These are phyloP conservation scores for Chrysomela aeneicollis DNA, from an alignment of 2,888 invertebrate species.

Conservation along the genomic window DNA sequence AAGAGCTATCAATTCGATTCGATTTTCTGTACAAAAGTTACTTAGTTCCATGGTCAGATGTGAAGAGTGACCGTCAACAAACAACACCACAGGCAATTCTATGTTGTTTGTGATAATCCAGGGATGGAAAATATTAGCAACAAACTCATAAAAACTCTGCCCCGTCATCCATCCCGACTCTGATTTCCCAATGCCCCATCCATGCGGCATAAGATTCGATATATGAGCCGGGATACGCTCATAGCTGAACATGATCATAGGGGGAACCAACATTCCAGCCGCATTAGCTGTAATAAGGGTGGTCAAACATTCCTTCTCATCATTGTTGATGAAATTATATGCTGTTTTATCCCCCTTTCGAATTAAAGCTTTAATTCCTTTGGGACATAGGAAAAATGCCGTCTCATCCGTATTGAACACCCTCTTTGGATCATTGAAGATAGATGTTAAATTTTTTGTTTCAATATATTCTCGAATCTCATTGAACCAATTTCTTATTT, in stretches of 20 bases:
- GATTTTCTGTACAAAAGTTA: slow-evolving; percentile 12
- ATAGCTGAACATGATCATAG: slow-evolving; percentile 24
- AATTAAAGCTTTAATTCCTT: slow-evolving; percentile 21
- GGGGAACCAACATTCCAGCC: slow-evolving; percentile 19
- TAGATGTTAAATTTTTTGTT: slow-evolving; percentile 1
- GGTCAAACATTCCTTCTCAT: slow-evolving; percentile 35
- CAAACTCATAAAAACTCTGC: slow-evolving; percentile 56
- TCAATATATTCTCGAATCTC: not conserved
- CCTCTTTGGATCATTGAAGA: slow-evolving; percentile 14
- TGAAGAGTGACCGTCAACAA: slow-evolving; percentile 19
- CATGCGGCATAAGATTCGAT: slow-evolving; percentile 44
- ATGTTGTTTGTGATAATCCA: slow-evolving; percentile 23
- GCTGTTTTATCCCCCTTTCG: slow-evolving; percentile 20
- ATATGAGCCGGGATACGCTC: slow-evolving; percentile 45
- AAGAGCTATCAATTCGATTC: slow-evolving; percentile 18
- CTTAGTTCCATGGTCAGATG: slow-evolving; percentile 12
- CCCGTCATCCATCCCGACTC: slow-evolving; percentile 59
- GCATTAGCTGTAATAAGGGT: slow-evolving; percentile 29
- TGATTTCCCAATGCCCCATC: slow-evolving; percentile 53
- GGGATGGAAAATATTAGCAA: slow-evolving; percentile 54
- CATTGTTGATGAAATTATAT: slow-evolving; percentile 22
- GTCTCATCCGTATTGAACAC: slow-evolving; percentile 31
- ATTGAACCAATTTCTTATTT: not conserved
- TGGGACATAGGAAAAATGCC: slow-evolving; percentile 29
- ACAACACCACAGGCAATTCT: slow-evolving; percentile 18